These are phyloP conservation scores for Sebastes wilsoni DNA, from an alignment of 2,797 vertebrate genomes.

Conservation along the genomic window DNA sequence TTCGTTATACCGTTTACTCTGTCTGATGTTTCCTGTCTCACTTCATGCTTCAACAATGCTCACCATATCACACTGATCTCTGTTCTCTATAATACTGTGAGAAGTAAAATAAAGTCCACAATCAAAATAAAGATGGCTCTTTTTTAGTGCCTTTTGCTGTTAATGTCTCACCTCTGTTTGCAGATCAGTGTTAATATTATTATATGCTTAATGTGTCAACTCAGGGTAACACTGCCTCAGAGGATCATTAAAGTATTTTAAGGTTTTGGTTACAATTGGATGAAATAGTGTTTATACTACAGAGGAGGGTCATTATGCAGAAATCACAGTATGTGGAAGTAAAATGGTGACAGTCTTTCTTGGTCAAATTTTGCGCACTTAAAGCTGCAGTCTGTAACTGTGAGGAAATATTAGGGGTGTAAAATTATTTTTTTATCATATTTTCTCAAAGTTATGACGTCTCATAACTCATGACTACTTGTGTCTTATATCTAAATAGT, in stretches of 20 bases:
- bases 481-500: too few species aligned
- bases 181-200: neutral
- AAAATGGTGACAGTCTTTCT: neutral
- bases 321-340: neutral
- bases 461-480: too few species aligned
- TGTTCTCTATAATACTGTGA: conserved; percentile 20
- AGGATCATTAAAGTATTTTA: neutral
- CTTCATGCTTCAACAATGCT: conserved; percentile 19
- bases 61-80: conserved; percentile 10
- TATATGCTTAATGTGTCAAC: neutral
- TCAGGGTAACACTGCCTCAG: conserved; percentile 15
- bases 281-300: neutral
- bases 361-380: neutral
- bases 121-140: conserved; percentile 33
- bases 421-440: too few species aligned
- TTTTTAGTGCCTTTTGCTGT: conserved; percentile 48
- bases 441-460: too few species aligned
- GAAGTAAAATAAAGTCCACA: conserved; percentile 48
- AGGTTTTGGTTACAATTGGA: neutral
- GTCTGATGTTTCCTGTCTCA: conserved; percentile 25
- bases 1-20: neutral
- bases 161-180: neutral
- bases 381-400: too few species aligned
- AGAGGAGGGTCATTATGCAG: too few species aligned
- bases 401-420: too few species aligned